Base-by-base conservation (phyloP, 1,140 invertebrate species). In the Aradophagus sp. region DNA sequence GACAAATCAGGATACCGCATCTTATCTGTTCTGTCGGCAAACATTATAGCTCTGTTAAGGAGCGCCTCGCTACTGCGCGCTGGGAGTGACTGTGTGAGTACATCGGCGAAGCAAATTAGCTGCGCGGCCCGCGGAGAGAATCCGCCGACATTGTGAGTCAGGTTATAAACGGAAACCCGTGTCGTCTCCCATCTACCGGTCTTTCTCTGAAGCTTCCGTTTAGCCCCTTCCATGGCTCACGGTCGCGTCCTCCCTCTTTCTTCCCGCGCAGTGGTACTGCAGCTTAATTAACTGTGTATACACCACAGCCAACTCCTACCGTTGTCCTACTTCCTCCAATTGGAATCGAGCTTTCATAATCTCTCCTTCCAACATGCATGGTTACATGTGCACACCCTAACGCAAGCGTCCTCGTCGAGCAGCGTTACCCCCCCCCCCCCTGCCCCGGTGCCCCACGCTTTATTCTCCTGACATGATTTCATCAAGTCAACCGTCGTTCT, bases 271-370 rank as follows among this genome's bases (percentile, higher is more conserved):
- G 65, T 68, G 75, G 78, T 80, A 77, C 78, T 82, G 76, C 58
- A 75, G 78, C 74, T 83, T 83, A 84, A 85, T 85, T 84, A 85
- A 84, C 83, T 81, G 79, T 84, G 82, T 85, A 85, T 83, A 85
- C 83, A 83, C 77, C 76, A 76, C 75, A 80, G 79, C 77, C 77
- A 79, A 80, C 82, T 83, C 78, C 82, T 84, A 80, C 79, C 80
- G 79, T 83, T 83, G 75, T 83, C 82, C 80, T 78, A 76, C 80
- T 81, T 77, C 81, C 77, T 80, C 79, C 82, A 83, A 84, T 83
- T 82, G 81, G 74, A 76, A 75, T 55, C 61, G 59, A 74, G 76
- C 62, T 77, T 58, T 66, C 12, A 41, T 39, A 61, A 53, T 29
- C 27, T 65, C 70, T 66, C 70, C 56, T 70, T 66, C 55, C 55